Evolutionary conservation across 2,797 vertebrate genomes (phyloP), one percentile per base, ranked within the genome.

Genomic region (Lophius americanus): DNA sequence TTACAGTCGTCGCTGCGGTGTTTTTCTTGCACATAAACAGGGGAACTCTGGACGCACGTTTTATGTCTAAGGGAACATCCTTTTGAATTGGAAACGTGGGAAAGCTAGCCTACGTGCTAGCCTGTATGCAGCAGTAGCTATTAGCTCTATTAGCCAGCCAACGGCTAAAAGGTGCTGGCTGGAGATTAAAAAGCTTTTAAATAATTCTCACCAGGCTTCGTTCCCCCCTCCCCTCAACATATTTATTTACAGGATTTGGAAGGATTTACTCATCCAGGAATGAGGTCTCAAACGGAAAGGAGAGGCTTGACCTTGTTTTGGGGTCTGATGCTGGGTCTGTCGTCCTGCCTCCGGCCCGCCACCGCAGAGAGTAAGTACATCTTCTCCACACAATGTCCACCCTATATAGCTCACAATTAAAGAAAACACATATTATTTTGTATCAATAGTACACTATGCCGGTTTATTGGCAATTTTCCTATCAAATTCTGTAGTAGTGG

Each of bases 241-340:
- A 68, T 78, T 76, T 75, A 65, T 86, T 83, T 43, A 37, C 74
- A 75, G 69, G 70, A 60, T 70, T 73, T 67, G 57, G 64, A 68
- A 68, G 84, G 75, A 87, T 86, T 85, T 67, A 72, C 68, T 73
- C 41, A 48, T 81, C 83, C 88, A 95, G 96, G 95, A 93, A 98
- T 96, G 95, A 95, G 92, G 95, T 90, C 94, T 94, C 88, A 90
- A 82, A 92, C 79, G 90, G 94, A 92, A 93, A 92, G 93, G 92
- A 93, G 87, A 89, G 91, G 93, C 92, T 93, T 95, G 95, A 95
- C 96, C 96, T 95, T 96, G 92, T 93, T 94, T 90, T 95, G 95
- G 94, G 95, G 95, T 92, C 92, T 97, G 90, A 91, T 97, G 92
- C 89, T 96, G 89, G 85, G 93, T 88, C 89, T 94, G 89, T 93